Evolutionary conservation across 2,113 vertebrate genomes (phyloP).

Genomic region (Apeltes quadracus): DNA sequence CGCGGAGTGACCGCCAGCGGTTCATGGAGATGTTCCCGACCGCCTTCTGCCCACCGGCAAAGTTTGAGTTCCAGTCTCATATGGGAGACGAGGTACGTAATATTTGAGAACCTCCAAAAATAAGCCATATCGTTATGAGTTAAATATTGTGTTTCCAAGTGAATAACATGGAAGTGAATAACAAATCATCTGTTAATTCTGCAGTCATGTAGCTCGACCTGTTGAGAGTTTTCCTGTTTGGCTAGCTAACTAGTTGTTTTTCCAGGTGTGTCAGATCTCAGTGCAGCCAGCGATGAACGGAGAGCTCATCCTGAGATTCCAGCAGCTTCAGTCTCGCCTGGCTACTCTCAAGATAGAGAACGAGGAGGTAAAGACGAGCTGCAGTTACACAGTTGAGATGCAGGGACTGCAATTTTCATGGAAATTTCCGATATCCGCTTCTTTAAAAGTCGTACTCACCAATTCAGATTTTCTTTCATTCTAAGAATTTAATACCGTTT

Average conservation of each 20-base stretch:
- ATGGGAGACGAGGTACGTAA: slow-evolving; percentile 94
- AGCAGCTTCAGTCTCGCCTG: slow-evolving; percentile 95
- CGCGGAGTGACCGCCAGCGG: slow-evolving; percentile 94
- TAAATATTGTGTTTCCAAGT: too few species aligned
- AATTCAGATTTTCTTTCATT: background rate
- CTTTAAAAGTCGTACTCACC: background rate
- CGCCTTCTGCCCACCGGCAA: slow-evolving; percentile 94
- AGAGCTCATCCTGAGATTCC: slow-evolving; percentile 93
- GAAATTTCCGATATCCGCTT: background rate
- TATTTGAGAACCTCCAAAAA: too few species aligned
- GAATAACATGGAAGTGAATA: too few species aligned
- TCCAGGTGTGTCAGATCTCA: slow-evolving; percentile 93
- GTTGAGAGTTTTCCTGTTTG: slow-evolving; percentile 52
- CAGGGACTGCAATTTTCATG: background rate
- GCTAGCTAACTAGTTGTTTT: slow-evolving; percentile 45
- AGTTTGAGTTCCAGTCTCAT: slow-evolving; percentile 97
- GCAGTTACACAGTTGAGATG: background rate
- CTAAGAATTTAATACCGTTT: too few species aligned
- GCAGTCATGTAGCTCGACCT: slow-evolving; percentile 48
- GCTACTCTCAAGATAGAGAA: slow-evolving; percentile 97
- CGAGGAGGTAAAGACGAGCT: slow-evolving; percentile 87
- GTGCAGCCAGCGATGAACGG: slow-evolving; percentile 93
- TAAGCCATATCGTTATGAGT: background rate
- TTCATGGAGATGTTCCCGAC: slow-evolving; percentile 99
- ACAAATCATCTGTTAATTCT: slow-evolving; percentile 60